These are phyloP conservation scores for Apostichopus japonicus DNA, from an alignment of 35 echinoderm and acorn worm species.

Conservation along the genomic window DNA sequence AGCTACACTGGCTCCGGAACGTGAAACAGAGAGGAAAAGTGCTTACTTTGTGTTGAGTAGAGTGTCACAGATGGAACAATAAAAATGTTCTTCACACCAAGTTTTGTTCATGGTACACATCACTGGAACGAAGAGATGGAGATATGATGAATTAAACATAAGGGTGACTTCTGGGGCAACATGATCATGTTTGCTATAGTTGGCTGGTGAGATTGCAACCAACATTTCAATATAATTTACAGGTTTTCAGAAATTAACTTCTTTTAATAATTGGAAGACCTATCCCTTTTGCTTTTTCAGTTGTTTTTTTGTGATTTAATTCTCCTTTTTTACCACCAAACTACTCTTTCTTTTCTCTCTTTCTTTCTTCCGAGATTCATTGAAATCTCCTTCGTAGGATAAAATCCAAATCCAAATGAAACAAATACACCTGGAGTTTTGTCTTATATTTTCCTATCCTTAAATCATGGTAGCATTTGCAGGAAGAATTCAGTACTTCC, in stretches of 20 bases:
- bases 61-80: constrained; percentile 85
- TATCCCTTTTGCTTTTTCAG: neutral
- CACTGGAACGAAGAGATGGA: constrained; percentile 67
- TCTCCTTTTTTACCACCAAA: too few relatives aligned
- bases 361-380: too few relatives aligned
- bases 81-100: constrained; percentile 99
- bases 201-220: neutral
- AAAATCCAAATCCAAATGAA: too few relatives aligned
- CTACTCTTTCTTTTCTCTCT: too few relatives aligned
- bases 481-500: too few relatives aligned
- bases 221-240: neutral
- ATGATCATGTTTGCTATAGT: neutral
- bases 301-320: neutral
- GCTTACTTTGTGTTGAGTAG: constrained; percentile 91
- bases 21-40: neutral
- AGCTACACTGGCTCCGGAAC: too few relatives aligned
- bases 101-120: constrained; percentile 99
- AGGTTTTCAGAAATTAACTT: neutral
- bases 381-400: too few relatives aligned
- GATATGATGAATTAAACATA: too few relatives aligned
- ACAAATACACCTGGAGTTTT: too few relatives aligned
- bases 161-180: neutral
- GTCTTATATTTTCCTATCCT: too few relatives aligned
- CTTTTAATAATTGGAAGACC: too few relatives aligned
- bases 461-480: too few relatives aligned